These are phyloP conservation scores for Urocyon cinereoargenteus DNA, from an alignment of 2,797 vertebrate genomes.

Conservation along the genomic window DNA sequence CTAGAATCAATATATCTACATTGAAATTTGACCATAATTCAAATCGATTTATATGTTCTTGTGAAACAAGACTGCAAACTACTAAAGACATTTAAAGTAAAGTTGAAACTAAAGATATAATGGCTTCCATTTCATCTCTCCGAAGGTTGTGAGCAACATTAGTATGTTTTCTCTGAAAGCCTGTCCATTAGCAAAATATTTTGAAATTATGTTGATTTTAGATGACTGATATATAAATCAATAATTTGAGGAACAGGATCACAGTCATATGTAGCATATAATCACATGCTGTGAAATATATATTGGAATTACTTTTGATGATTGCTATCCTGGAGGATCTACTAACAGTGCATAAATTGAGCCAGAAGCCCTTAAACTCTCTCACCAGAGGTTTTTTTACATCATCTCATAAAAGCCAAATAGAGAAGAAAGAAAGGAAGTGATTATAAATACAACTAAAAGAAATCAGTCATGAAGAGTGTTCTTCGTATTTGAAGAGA, in stretches of 20 bases:
- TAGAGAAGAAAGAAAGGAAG: neutral
- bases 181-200: constrained; percentile 55
- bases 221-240: constrained; percentile 37
- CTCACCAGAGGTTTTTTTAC: neutral
- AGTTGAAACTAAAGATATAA: constrained; percentile 50
- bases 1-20: constrained; percentile 55
- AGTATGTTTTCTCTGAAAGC: constrained; percentile 64
- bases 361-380: neutral
- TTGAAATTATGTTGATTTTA: constrained; percentile 72
- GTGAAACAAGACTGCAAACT: neutral
- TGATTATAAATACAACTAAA: neutral
- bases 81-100: constrained; percentile 60
- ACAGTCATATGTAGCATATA: neutral
- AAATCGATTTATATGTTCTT: constrained; percentile 62
- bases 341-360: neutral
- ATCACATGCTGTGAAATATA: neutral
- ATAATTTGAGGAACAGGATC: constrained; percentile 47
- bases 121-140: constrained; percentile 45
- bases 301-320: neutral
- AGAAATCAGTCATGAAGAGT: neutral
- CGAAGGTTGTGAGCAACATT: constrained; percentile 44
- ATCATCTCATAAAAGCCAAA: neutral
- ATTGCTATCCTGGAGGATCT: neutral
- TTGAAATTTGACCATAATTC: constrained; percentile 61
- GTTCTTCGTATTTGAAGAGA: neutral